phyloP scores from a whole-genome alignment of 1,140 invertebrate genomes.

The Leptonema lineaticorne region DNA sequence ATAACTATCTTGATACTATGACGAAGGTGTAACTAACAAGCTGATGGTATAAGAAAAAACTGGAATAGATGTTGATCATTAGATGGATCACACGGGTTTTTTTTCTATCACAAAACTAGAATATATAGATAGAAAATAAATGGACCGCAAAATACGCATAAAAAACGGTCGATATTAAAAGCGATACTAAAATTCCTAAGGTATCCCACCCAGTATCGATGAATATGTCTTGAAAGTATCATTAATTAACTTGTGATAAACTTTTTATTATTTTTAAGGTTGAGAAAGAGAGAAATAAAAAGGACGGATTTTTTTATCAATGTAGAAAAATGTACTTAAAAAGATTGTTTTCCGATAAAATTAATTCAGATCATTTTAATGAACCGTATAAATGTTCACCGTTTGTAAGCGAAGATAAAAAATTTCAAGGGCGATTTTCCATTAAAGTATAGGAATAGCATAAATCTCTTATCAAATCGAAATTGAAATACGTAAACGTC shows the following conservation, averaged over 20 bases:
- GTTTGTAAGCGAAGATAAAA: too few species aligned
- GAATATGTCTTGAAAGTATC: neutral
- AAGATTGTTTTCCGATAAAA: too few species aligned
- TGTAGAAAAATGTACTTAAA: too few species aligned
- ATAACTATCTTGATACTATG: slow-evolving; percentile 8
- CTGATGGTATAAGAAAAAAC: neutral
- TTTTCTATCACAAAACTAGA: slow-evolving; percentile 5
- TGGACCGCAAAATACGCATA: slow-evolving; percentile 11
- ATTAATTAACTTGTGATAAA: neutral
- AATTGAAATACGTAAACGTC: too few species aligned
- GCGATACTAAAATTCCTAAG: slow-evolving; percentile 2
- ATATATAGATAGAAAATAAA: slow-evolving; percentile 15
- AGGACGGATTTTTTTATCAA: too few species aligned
- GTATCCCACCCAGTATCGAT: neutral
- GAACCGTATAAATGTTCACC: too few species aligned
- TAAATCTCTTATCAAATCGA: too few species aligned
- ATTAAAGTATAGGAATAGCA: too few species aligned
- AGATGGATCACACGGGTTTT: slow-evolving; percentile 4
- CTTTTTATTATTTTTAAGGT: too few species aligned
- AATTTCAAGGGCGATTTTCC: too few species aligned
- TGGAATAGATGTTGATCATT: slow-evolving; percentile 17
- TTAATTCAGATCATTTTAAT: too few species aligned
- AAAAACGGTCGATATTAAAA: neutral
- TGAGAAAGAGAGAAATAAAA: too few species aligned
- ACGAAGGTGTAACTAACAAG: slow-evolving; percentile 13